Evolutionary conservation across 1,140 invertebrate genomes (phyloP).

Genomic region (Heliconius himera): DNA sequence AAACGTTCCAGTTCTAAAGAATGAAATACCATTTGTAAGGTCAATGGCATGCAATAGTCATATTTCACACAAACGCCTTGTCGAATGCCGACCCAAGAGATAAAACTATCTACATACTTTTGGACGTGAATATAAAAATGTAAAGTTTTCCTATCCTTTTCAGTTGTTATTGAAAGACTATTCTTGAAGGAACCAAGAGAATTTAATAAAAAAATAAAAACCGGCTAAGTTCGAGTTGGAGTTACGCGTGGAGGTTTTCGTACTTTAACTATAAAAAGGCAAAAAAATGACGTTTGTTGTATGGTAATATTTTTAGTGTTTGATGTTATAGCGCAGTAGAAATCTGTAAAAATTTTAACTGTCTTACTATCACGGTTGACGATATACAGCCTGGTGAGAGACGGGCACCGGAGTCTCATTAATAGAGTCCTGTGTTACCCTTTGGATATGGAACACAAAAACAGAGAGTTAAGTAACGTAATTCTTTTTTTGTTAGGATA

Average conservation of each 20-base stretch:
- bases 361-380: too few species aligned
- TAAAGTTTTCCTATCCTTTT: conserved; percentile 17
- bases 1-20: not conserved
- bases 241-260: too few species aligned
- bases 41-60: conserved; percentile 40
- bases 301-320: too few species aligned
- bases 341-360: too few species aligned
- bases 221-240: not conserved
- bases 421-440: too few species aligned
- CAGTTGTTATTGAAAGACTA: conserved; percentile 12
- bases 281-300: too few species aligned
- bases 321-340: too few species aligned
- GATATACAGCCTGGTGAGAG: too few species aligned
- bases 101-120: conserved; percentile 16
- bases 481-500: too few species aligned
- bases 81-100: conserved; percentile 31
- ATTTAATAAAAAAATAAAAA: not conserved
- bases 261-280: too few species aligned
- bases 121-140: conserved; percentile 4
- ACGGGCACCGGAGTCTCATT: too few species aligned
- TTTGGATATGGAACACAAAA: not conserved
- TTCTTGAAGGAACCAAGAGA: not conserved
- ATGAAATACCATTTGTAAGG: conserved; percentile 29
- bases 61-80: conserved; percentile 38
- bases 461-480: not conserved